These are phyloP conservation scores for Gorsachius magnificus DNA, from an alignment of 2,797 vertebrate species.

Conservation along the genomic window DNA sequence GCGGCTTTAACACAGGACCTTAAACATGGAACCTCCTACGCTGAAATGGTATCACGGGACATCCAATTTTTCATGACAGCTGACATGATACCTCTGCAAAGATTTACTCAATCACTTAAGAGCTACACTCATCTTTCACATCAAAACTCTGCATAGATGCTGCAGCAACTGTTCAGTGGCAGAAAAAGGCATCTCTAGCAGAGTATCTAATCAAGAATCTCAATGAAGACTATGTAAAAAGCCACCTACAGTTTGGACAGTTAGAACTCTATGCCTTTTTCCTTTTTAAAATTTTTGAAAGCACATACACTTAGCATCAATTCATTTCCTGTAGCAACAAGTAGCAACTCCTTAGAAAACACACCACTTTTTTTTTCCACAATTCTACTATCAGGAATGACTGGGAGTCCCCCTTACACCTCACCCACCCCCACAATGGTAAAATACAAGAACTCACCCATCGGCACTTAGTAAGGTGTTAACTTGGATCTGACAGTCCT, in stretches of 20 bases:
- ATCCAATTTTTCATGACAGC: not conserved
- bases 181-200: not conserved
- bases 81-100: not conserved
- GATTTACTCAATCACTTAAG: not conserved
- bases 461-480: not conserved
- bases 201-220: not conserved
- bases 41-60: not conserved
- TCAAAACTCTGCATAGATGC: not conserved
- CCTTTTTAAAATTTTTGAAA: not conserved
- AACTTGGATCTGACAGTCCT: not conserved
- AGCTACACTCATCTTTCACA: not conserved
- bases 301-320: not conserved
- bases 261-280: not conserved
- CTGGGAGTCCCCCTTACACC: not conserved
- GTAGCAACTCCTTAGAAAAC: not conserved
- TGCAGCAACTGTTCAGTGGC: not conserved
- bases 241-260: not conserved
- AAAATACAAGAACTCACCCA: not conserved
- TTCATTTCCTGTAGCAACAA: not conserved
- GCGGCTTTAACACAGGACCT: not conserved
- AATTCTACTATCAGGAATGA: not conserved
- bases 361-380: not conserved
- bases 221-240: accelerated
- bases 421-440: not conserved
- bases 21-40: not conserved